phyloP scores from a whole-genome alignment of 2,888 invertebrate genomes.

The Drosophila yooni region DNA sequence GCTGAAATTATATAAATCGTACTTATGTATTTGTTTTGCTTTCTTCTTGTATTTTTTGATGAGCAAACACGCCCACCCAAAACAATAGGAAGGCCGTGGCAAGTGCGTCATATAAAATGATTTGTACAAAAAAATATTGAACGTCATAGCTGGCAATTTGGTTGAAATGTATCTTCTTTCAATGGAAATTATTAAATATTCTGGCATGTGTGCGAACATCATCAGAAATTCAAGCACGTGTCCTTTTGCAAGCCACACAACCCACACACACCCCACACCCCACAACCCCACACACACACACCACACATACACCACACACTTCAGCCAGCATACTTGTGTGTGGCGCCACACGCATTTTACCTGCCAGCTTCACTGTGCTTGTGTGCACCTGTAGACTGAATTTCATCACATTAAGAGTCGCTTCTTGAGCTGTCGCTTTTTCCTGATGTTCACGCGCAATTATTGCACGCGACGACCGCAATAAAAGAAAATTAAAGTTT shows the following conservation, averaged over 20 bases:
- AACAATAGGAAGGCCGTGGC: conserved; percentile 6
- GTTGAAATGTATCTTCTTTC: conserved; percentile 38
- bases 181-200: conserved; percentile 66
- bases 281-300: too few relatives aligned
- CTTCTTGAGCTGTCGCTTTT: background rate
- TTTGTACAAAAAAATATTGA: conserved; percentile 42
- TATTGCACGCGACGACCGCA: conserved; percentile 80
- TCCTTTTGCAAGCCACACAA: conserved; percentile 25
- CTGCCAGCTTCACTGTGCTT: background rate
- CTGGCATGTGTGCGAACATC: conserved; percentile 45
- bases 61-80: background rate
- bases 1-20: conserved; percentile 10
- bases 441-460: conserved; percentile 71
- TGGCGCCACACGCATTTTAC: conserved; percentile 13
- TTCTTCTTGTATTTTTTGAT: background rate
- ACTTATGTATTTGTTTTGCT: background rate
- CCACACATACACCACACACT: too few relatives aligned
- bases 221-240: conserved; percentile 70
- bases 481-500: conserved; percentile 78
- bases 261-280: background rate
- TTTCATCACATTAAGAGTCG: conserved; percentile 33
- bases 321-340: background rate
- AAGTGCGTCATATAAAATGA: conserved; percentile 48
- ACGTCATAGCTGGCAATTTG: conserved; percentile 62
- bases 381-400: conserved; percentile 3